Base-by-base conservation (phyloP, 2,797 vertebrate species). In the Lateolabrax maculatus region DNA sequence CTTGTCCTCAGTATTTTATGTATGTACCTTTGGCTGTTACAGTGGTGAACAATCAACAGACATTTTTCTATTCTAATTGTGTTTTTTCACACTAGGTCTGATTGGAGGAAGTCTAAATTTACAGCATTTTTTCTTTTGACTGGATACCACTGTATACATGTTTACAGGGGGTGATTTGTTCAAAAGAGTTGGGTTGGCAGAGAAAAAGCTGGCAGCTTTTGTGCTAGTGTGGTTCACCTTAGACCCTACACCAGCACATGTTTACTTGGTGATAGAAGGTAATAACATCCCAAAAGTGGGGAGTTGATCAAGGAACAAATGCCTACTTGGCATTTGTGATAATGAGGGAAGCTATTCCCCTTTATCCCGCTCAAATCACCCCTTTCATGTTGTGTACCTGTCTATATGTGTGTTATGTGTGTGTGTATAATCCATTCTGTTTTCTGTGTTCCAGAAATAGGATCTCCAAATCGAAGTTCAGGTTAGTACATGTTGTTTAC, bases 391-490 rank as follows among this genome's bases (percentile, higher is more conserved):
- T 87, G 84, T 85, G 88, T 89, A 80, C 81, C 75, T 87, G 91
- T 93, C 90, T 87, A 3, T 87, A 71, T 91, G 87, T 92, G 85
- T 90, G 77, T 87, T 89, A 81, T 76, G 90, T 92, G 84, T 94
- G 93, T 95, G 77, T 95, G 95, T 95, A 95, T 96, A 96, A 96
- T 95, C 93, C 95, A 95, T 96, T 96, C 79, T 97, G 95, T 97
- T 97, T 89, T 97, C 87, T 95, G 92, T 98, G 97, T 96, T 96
- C 95, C 97, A 99, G 98, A 96, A 98, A 98, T 96, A 97, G 97
- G 94, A 99, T 99, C 95, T 99, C 98, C 95, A 99, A 99, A 95
- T 99, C 98, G 84, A 99, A 99, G 94, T 99, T 99, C 95, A 99
- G 98, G 98, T 99, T 94, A 98, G 98, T 97, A 95, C 86, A 93